Base-by-base conservation (phyloP, 2,113 vertebrate genomes). In the Gnathonemus longibarbis region DNA sequence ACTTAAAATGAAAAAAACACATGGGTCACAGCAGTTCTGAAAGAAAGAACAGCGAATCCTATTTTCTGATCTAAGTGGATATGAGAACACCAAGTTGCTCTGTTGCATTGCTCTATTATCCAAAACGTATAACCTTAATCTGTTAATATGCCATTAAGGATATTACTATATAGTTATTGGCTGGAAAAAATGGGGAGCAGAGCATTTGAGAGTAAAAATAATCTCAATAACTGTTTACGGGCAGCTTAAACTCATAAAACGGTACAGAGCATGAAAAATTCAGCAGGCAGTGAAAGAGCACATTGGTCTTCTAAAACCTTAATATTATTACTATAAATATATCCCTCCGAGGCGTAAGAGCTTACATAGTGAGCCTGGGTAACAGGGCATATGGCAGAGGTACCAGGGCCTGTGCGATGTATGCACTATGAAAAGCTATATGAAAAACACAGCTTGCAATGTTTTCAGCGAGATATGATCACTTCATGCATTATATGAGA, bases 191-290 rank as follows among this genome's bases (percentile, higher is more conserved):
- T 45, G 45, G 21, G n/a, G 46, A 84, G 39, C 24, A 84, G 46
- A 84, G 39, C 46, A 48, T 48, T 2, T 70, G 35, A 48, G 46
- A 48, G 8, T n/a, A 84, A 45, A 84, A 84, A 84, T 49, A 27
- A 86, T 86, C 45, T 27, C 45, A 86, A n/a, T 27, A 86, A 27
- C 84, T 27, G 42, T 86, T 50, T 48, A 27, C 24, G 45, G 45
- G 48, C n/a, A 48, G 45, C 24, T 86, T 48, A 50, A 24, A 49
- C 42, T 45, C 42, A 86, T 27, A 86, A 49, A 49, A 86, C n/a
- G 45, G 19, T 48, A 84, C 83, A 84, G 83, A n/a, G 46, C 45
- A 86, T 86, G 84, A 86, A 86, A 86, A 86, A 49, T 48, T 49
- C 84, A 86, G 19, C 21, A 48, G 84, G 84, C 84, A 86, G 48